A percentile compares a stretch with the other conserved stretches of the same genome.
Conservation (phyloP, 1,140 invertebrate species). For the Aphis craccivora region DNA sequence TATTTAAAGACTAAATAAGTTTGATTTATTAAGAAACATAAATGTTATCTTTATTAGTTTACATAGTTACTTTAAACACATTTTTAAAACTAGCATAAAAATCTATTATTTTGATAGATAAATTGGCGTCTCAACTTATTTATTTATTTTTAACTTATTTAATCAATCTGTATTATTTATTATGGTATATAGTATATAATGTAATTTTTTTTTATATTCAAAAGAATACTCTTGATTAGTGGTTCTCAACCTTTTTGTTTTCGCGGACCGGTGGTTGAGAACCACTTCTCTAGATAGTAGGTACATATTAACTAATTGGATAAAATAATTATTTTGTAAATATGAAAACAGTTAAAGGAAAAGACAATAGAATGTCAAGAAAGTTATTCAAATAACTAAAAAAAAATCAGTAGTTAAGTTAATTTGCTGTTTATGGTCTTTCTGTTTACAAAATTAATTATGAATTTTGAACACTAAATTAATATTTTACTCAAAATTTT, state of each 20-base stretch:
- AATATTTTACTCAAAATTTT: neutral
- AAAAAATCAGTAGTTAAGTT: neutral
- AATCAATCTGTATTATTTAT: neutral
- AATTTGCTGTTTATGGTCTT: neutral
- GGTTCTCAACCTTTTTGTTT: too few species aligned
- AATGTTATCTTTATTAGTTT: neutral
- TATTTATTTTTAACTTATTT: neutral
- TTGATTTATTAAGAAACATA: neutral
- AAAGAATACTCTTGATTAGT: too few species aligned
- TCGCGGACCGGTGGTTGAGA: too few species aligned
- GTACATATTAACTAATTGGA: too few species aligned
- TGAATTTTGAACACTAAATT: neutral
- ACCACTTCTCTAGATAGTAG: too few species aligned
- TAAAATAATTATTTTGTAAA: too few species aligned
- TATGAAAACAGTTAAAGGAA: too few species aligned
- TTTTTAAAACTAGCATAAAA: neutral
- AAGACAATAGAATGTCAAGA: too few species aligned
- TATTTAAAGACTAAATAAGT: neutral
- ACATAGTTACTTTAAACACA: neutral
- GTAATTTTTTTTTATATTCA: too few species aligned
- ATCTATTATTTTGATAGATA: neutral
- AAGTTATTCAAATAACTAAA: too few species aligned
- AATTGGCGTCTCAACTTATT: neutral
- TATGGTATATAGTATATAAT: too few species aligned
- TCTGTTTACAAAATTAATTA: neutral